These are phyloP conservation scores for Barypeithes pellucidus DNA, from an alignment of 2,888 invertebrate species.

Conservation along the genomic window DNA sequence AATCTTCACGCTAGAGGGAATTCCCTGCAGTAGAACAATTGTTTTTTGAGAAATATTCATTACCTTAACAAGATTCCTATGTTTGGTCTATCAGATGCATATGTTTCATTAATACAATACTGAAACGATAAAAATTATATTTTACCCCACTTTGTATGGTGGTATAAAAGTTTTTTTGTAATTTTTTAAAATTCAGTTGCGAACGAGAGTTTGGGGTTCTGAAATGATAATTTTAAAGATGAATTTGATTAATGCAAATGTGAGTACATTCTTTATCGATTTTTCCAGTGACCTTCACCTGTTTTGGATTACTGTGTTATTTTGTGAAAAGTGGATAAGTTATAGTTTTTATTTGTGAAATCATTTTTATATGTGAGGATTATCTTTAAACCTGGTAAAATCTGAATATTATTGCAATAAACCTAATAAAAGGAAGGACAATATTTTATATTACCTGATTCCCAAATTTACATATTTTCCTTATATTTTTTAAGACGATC, in stretches of 20 bases:
- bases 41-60: constrained; percentile 58
- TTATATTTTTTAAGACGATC: too few relatives aligned
- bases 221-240: constrained; percentile 46
- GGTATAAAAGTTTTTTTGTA: constrained; percentile 63
- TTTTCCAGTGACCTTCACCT: constrained; percentile 3
- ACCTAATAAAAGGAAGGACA: too few relatives aligned
- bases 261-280: constrained; percentile 24
- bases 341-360: constrained; percentile 15
- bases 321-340: constrained; percentile 13
- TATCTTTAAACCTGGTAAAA: not conserved
- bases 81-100: constrained; percentile 59
- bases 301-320: constrained; percentile 14
- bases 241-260: constrained; percentile 59
- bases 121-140: constrained; percentile 60
- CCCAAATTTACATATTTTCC: too few relatives aligned
- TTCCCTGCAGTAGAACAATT: constrained; percentile 63
- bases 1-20: constrained; percentile 68
- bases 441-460: too few relatives aligned
- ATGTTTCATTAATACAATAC: constrained; percentile 64
- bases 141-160: constrained; percentile 59
- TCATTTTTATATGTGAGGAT: not conserved
- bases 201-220: constrained; percentile 42
- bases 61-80: constrained; percentile 54
- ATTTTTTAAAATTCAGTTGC: constrained; percentile 57
- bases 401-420: not conserved